Conservation (phyloP, 2,113 vertebrate genomes). For the Catharus bicknelli region DNA sequence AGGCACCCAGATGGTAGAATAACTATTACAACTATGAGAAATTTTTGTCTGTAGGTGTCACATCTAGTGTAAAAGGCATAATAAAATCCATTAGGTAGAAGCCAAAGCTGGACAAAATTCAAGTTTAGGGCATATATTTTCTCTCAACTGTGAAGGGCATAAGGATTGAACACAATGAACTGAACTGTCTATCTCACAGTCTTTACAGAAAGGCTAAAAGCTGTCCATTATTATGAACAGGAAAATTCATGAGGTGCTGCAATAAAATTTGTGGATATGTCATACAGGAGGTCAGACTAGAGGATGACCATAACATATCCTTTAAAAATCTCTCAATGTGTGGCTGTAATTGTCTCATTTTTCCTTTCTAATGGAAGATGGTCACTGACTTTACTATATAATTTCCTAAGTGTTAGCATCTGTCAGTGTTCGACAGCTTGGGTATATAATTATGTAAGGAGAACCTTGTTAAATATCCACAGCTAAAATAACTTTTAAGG, state of each 20-base stretch:
- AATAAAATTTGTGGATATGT: background rate
- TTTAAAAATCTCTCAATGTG: background rate
- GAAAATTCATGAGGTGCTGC: background rate
- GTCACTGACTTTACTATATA: background rate
- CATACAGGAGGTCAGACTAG: background rate
- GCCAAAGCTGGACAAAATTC: background rate
- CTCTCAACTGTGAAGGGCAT: background rate
- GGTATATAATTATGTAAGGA: background rate
- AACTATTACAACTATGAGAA: background rate
- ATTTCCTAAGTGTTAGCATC: slow-evolving; percentile 24
- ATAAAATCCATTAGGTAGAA: background rate
- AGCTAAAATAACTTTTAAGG: background rate
- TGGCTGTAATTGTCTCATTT: slow-evolving; percentile 11
- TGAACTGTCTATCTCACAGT: background rate
- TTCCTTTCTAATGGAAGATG: slow-evolving; percentile 48
- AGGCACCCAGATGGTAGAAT: background rate
- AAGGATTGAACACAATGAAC: background rate
- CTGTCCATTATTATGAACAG: background rate
- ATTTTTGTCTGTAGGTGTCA: background rate
- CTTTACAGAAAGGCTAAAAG: background rate
- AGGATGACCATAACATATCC: background rate
- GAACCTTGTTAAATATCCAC: slow-evolving; percentile 7
- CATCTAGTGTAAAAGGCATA: background rate
- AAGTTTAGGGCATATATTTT: background rate
- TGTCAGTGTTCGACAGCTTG: background rate